These are phyloP conservation scores for mouse (Mus musculus) DNA, from an alignment of 2,113 vertebrate genomes.

Conservation along the genomic window GRCm39 chr16:41733501-41734000, in stretches of 20 bases:
- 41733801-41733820: conserved; percentile 2
- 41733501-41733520: conserved; percentile 47
- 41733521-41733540: conserved; percentile 16
- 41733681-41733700: conserved; percentile 15
- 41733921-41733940: neutral
- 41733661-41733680: conserved; percentile 2
- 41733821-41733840: neutral
- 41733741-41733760: conserved; percentile 46
- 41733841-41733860: neutral
- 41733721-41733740: conserved; percentile 25
- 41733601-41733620: neutral
- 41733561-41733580: conserved; percentile 41
- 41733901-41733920: neutral
- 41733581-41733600: neutral
- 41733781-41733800: conserved; percentile 11
- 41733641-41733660: conserved; percentile 44
- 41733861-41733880: neutral
- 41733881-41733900: conserved; percentile 3
- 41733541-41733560: conserved; percentile 19
- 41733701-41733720: neutral
- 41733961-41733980: neutral
- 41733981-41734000: neutral
- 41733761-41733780: conserved; percentile 17
- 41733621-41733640: conserved; percentile 42
- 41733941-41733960: neutral